phyloP scores from a whole-genome alignment of 2,888 invertebrate species.

The Nebria brevicollis region DNA sequence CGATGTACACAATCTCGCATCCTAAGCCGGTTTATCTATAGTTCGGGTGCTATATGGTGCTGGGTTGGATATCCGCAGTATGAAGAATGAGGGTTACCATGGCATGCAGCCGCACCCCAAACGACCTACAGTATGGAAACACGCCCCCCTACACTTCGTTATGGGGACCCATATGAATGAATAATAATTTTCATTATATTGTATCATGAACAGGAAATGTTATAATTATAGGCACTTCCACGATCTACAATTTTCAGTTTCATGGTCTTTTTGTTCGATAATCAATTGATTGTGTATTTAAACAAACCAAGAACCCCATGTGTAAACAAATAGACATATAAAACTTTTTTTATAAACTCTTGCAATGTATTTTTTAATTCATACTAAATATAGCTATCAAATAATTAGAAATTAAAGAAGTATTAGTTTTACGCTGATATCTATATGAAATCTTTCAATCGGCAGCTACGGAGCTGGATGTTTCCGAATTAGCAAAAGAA shows the following conservation, averaged over 20 bases:
- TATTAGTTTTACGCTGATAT: no score
- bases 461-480: no score
- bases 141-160: neutral
- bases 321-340: no score
- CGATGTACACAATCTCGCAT: neutral
- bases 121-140: neutral
- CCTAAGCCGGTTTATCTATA: neutral
- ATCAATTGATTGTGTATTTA: neutral
- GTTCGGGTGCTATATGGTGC: conserved; percentile 4
- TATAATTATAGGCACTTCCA: neutral
- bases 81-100: conserved; percentile 16
- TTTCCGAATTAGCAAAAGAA: no score
- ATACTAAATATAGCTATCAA: no score
- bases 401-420: no score
- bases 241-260: conserved; percentile 4
- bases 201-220: conserved; percentile 29
- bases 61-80: neutral
- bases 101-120: conserved; percentile 16
- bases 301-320: neutral
- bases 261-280: neutral
- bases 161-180: conserved; percentile 16
- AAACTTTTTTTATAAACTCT: no score
- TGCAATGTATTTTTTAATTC: no score
- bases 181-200: conserved; percentile 26
- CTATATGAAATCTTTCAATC: no score